Conservation (phyloP, 1,140 invertebrate genomes). For the Hyposmocoma kahamanoa region DNA sequence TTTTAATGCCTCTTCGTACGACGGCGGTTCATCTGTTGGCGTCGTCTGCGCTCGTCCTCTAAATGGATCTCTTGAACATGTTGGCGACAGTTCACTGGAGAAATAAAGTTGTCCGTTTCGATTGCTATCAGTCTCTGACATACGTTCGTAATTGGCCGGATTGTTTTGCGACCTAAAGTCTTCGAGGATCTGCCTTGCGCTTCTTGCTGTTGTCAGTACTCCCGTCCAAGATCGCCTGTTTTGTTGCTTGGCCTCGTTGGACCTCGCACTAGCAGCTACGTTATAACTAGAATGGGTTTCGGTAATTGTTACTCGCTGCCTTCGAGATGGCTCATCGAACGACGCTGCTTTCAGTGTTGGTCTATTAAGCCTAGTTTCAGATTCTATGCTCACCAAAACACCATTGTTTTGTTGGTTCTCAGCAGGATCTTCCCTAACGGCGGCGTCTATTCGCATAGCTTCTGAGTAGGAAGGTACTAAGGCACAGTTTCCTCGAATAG, state of each 20-base stretch:
- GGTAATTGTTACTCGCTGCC: slow-evolving; percentile 43
- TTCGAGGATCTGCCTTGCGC: slow-evolving; percentile 57
- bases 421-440: slow-evolving; percentile 50
- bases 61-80: slow-evolving; percentile 77
- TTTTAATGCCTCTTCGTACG: slow-evolving; percentile 72
- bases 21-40: slow-evolving; percentile 65
- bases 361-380: slow-evolving; percentile 28
- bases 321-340: slow-evolving; percentile 53
- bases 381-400: slow-evolving; percentile 43
- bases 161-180: slow-evolving; percentile 43
- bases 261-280: slow-evolving; percentile 34
- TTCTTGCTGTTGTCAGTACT: slow-evolving; percentile 49
- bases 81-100: slow-evolving; percentile 76
- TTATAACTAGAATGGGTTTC: slow-evolving; percentile 55
- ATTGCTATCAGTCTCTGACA: slow-evolving; percentile 42
- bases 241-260: slow-evolving; percentile 50
- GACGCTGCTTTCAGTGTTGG: slow-evolving; percentile 53
- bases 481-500: slow-evolving; percentile 65
- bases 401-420: slow-evolving; percentile 33
- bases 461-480: slow-evolving; percentile 77
- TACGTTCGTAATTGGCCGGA: slow-evolving; percentile 46
- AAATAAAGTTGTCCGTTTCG: slow-evolving; percentile 71
- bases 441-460: slow-evolving; percentile 74
- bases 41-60: slow-evolving; percentile 72
- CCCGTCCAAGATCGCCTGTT: slow-evolving; percentile 63